Base-by-base conservation (phyloP, 2,113 vertebrate species). In the Electrona antarctica region DNA sequence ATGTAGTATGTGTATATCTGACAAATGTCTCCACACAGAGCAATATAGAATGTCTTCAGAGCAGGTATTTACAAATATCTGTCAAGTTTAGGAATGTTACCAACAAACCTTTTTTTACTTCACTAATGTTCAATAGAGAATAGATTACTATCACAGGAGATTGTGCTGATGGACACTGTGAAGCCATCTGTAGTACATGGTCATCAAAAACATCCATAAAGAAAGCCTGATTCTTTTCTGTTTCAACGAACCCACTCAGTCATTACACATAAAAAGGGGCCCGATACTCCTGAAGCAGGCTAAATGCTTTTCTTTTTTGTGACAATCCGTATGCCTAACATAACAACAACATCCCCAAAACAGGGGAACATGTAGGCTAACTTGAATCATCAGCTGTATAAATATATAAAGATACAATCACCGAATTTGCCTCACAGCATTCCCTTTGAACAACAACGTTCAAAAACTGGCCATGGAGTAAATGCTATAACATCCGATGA, bases 141-240 rank as follows among this genome's bases (percentile, higher is more conserved):
- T 81, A 88, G 86, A 87, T 82, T 86, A 89, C 84, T 85, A 84
- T 86, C 87, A 84, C 74, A 71, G 71, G 73, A 63, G 33, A 48
- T 90, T 89, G 89, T 90, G 88, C 90, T 85, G 78, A 88, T 87
- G 79, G 60, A 72, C 73, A 60, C 75, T 62, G 70, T 81, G 56
- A 55, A 8, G 52, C 11, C 46, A 55, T 28, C 11, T 41, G 51
- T 76, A 76, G 87, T 71, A 82, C 62, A 78, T 69, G 15, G 54
- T 67, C 65, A 77, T 77, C 60, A 56, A 21, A 41, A 69, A 75
- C 21, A 51, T n/a, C 58, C 1, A 21, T 49, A 69, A 82, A 60
- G 8, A 64, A 60, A 81, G 60, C 48, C 75, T 11, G 52, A 61
- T 62, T 59, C 50, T 71, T 21, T 75, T 71, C 66, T 71, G 57